Conservation (phyloP, 2,113 vertebrate genomes). For the Oreochromis spilurus region DNA sequence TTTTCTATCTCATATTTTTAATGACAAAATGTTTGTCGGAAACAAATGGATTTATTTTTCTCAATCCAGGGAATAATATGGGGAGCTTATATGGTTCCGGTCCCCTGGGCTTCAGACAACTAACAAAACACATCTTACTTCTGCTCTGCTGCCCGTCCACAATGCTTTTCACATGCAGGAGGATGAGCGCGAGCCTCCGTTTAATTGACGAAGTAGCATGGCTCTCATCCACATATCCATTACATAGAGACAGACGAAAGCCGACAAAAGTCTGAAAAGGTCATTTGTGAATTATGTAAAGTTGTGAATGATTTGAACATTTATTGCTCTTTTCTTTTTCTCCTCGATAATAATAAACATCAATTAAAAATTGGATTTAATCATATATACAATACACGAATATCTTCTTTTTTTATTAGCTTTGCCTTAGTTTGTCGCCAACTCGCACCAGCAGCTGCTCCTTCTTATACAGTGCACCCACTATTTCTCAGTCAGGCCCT, state of each 20-base stretch:
- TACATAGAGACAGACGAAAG: constrained; percentile 33
- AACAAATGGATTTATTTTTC: constrained; percentile 87
- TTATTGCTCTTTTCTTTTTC: neutral
- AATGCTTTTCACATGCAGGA: constrained; percentile 86
- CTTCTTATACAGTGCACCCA: constrained; percentile 32
- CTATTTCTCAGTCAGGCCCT: constrained; percentile 61
- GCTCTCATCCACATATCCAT: constrained; percentile 71
- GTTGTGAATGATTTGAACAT: neutral
- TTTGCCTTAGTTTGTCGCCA: neutral
- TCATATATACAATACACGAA: neutral
- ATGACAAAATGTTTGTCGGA: constrained; percentile 85
- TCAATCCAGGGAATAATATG: constrained; percentile 79
- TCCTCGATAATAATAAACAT: neutral
- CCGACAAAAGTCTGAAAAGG: neutral
- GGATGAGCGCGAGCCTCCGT: constrained; percentile 73
- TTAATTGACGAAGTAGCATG: constrained; percentile 70
- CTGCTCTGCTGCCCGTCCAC: constrained; percentile 82
- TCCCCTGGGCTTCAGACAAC: constrained; percentile 85
- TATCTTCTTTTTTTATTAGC: neutral
- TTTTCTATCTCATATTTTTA: constrained; percentile 84
- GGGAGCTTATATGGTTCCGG: constrained; percentile 85
- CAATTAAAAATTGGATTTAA: neutral
- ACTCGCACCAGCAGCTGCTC: constrained; percentile 34
- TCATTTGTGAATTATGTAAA: neutral
- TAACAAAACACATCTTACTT: constrained; percentile 93